Base-by-base conservation (phyloP, 2,888 invertebrate genomes). In the Rhimphoctona megacephalus region DNA sequence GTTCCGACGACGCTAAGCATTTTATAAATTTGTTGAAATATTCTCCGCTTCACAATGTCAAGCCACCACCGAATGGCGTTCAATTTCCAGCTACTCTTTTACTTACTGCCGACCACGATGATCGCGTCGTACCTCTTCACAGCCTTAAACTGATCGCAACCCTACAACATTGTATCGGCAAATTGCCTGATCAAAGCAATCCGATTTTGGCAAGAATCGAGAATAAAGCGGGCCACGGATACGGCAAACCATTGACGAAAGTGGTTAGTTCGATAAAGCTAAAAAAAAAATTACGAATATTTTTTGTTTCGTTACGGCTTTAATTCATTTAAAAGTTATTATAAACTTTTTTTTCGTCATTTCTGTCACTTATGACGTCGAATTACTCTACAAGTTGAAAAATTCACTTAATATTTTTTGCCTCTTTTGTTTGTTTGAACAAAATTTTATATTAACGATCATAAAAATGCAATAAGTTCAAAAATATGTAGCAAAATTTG, bases 91-190 rank as follows among this genome's bases (percentile, higher is more conserved):
- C 99, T 25, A 97, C 97, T 30, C 95, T 99, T 88, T 96, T 99
- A 85, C 95, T 98, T 90, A 99, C 99, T n/a, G 99, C 98, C 30
- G 99, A 99, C 95, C 99, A 99, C 95, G 99, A 99, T 95, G 99
- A 99, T 95, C 97, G 99, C 90, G 99, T 99, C 88, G 99, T 99
- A 89, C 99, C 99, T 74, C 96, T 99, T 89, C 99, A 99, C 95
- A 99, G 99, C 86, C 96, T 99, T 70, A 99, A 99, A 95, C 98
- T 97, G 95, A 97, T 98, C 85, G 99, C 99, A 1, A 96, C 97
- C 90, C 95, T 99, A 85, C 99, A 99, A 93, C 95, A 98, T 92
- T 96, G 95, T 64, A 93, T 97, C 22, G 96, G 96, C 64, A 94
- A 94, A 83, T 92, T 95, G 6, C 92, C 95, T 9, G 95, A 95